These are phyloP conservation scores for Pipistrellus pipistrellus DNA, from an alignment of 2,797 vertebrate genomes.

Conservation along the genomic window DNA sequence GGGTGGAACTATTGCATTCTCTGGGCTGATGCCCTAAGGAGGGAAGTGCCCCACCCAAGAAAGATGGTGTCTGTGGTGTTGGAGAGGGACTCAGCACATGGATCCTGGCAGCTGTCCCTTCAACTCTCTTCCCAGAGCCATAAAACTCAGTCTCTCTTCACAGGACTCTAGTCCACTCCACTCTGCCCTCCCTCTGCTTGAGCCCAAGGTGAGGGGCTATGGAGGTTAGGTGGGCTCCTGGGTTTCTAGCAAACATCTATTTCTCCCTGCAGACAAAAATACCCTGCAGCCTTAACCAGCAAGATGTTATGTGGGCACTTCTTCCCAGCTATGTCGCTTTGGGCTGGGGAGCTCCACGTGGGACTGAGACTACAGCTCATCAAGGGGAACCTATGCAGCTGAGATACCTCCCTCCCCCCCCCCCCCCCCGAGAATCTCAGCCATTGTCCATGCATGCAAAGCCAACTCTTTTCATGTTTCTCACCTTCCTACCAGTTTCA, in stretches of 20 bases:
- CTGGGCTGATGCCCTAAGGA: background rate
- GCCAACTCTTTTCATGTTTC: background rate
- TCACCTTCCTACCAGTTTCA: background rate
- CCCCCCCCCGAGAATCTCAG: background rate
- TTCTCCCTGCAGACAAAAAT: background rate
- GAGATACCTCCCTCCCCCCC: background rate
- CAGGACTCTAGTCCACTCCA: background rate
- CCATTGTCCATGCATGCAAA: too few species aligned
- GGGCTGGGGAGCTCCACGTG: background rate
- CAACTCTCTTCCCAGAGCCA: background rate
- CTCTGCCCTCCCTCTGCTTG: background rate
- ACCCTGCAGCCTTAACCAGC: background rate
- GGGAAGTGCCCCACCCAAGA: background rate
- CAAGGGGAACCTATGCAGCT: background rate
- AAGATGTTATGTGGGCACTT: background rate
- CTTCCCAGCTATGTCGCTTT: background rate
- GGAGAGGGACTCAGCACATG: background rate
- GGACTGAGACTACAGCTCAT: background rate
- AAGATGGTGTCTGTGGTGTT: background rate
- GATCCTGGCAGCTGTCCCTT: background rate
- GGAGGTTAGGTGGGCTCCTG: background rate
- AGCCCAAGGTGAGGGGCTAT: background rate
- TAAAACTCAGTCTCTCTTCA: background rate
- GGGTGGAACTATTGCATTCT: background rate
- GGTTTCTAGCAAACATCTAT: background rate